A percentile compares a stretch with the other conserved stretches of the same genome.
These are phyloP conservation scores for Hipposideros larvatus DNA, from an alignment of 2,797 vertebrate genomes.

Conservation along the genomic window DNA sequence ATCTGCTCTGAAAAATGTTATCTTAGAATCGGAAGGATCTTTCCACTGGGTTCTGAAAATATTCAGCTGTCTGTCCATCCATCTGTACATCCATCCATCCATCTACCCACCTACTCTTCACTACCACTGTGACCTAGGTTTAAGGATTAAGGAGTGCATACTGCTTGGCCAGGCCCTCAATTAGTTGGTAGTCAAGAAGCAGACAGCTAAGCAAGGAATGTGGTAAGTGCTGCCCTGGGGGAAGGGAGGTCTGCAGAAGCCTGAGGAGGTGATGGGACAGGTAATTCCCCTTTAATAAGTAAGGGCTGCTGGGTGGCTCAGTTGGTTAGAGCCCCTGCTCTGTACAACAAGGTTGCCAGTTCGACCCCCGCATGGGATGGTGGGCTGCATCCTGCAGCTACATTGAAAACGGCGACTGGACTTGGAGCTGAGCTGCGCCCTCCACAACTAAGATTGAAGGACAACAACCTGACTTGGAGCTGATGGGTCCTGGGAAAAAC, in stretches of 20 bases:
- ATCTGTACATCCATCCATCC: too few species aligned
- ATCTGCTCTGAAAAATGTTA: not conserved
- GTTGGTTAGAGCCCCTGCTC: too few species aligned
- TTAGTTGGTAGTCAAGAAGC: not conserved
- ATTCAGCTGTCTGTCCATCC: not conserved
- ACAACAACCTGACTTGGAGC: too few species aligned
- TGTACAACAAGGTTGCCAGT: too few species aligned
- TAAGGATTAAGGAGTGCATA: not conserved
- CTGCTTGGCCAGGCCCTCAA: not conserved
- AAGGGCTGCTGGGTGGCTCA: too few species aligned
- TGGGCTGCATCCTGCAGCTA: too few species aligned
- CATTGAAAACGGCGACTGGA: too few species aligned
- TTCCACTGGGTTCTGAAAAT: conserved; percentile 15
- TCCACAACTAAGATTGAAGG: too few species aligned
- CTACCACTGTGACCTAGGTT: not conserved
- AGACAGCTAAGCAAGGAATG: not conserved
- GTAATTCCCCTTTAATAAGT: not conserved
- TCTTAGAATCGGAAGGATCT: not conserved
- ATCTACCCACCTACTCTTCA: not conserved
- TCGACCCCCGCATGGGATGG: too few species aligned
- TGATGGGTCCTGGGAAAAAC: too few species aligned
- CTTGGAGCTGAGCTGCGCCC: too few species aligned
- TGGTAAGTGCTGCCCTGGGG: not conserved
- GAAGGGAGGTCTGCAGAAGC: not conserved
- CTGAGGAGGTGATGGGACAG: not conserved